Conservation (phyloP, 2,888 invertebrate species). For the Ennomos quercinarius region DNA sequence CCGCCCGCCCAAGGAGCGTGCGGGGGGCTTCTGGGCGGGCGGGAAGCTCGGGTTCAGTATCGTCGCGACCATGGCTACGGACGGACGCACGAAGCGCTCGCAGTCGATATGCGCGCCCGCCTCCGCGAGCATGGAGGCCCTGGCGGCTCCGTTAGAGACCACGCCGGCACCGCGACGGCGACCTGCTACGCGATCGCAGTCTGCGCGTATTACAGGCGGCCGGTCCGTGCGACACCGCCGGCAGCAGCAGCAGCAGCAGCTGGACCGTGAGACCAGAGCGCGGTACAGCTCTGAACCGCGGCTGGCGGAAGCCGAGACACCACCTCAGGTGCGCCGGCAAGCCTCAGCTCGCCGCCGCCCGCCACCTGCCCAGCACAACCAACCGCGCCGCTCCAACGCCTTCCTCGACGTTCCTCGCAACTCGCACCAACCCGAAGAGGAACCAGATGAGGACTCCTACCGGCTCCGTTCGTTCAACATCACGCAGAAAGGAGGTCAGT, state of each 20-base stretch:
- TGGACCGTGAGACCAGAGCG: slow-evolving; percentile 82
- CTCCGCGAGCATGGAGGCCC: slow-evolving; percentile 88
- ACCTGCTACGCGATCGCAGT: slow-evolving; percentile 91
- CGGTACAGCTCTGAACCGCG: slow-evolving; percentile 89
- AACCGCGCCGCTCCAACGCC: slow-evolving; percentile 88
- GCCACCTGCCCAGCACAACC: slow-evolving; percentile 74
- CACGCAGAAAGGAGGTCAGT: slow-evolving; percentile 94
- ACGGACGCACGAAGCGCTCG: slow-evolving; percentile 89
- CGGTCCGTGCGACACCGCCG: slow-evolving; percentile 82
- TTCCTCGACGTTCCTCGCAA: slow-evolving; percentile 88
- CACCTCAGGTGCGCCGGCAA: slow-evolving; percentile 87
- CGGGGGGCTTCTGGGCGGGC: slow-evolving; percentile 45
- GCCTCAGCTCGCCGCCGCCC: slow-evolving; percentile 86
- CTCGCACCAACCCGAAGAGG: slow-evolving; percentile 77
- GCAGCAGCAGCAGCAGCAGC: slow-evolving; percentile 77
- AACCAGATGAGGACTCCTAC: slow-evolving; percentile 94
- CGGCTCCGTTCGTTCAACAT: slow-evolving; percentile 96
- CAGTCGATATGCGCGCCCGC: slow-evolving; percentile 91
- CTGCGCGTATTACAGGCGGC: slow-evolving; percentile 89
- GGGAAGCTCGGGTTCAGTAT: slow-evolving; percentile 63
- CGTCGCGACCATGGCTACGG: slow-evolving; percentile 87
- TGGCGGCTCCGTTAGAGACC: slow-evolving; percentile 82
- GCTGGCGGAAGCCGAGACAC: slow-evolving; percentile 88
- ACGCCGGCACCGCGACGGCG: slow-evolving; percentile 86
- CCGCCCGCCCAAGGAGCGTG: slow-evolving; percentile 51